Conservation (phyloP, 1,140 invertebrate species). For the Eueides isabella region DNA sequence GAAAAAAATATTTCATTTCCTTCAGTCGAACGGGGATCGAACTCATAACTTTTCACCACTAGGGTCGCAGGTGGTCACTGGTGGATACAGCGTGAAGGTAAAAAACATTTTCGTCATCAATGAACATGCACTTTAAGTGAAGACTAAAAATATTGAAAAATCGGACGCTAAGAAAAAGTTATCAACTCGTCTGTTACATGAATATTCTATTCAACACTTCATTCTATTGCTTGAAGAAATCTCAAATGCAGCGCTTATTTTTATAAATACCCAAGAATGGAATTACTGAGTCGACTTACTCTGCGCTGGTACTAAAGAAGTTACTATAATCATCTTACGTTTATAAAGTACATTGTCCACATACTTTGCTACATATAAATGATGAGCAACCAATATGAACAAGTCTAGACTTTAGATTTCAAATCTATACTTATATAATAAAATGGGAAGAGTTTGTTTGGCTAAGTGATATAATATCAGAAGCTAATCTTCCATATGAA, state of each 20-base stretch:
- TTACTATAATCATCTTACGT: background rate
- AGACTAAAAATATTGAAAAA: slow-evolving; percentile 36
- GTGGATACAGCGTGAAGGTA: background rate
- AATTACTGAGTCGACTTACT: background rate
- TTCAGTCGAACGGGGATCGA: too few relatives aligned
- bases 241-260: slow-evolving; percentile 1
- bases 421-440: too few relatives aligned
- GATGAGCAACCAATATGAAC: too few relatives aligned
- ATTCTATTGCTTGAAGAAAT: slow-evolving; percentile 3
- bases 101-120: slow-evolving; percentile 32
- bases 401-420: too few relatives aligned
- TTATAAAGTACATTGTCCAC: background rate
- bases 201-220: slow-evolving; percentile 27
- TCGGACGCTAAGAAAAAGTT: slow-evolving; percentile 14
- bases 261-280: background rate
- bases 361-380: too few relatives aligned
- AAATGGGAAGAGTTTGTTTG: too few relatives aligned
- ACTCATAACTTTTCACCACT: too few relatives aligned
- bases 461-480: too few relatives aligned
- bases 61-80: too few relatives aligned
- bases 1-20: too few relatives aligned
- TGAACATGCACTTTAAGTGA: slow-evolving; percentile 31
- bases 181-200: slow-evolving; percentile 14
- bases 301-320: background rate
- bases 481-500: too few relatives aligned